Base-by-base conservation (phyloP, 2,797 vertebrate genomes). In the Oryzias dopingdopingensis region DNA sequence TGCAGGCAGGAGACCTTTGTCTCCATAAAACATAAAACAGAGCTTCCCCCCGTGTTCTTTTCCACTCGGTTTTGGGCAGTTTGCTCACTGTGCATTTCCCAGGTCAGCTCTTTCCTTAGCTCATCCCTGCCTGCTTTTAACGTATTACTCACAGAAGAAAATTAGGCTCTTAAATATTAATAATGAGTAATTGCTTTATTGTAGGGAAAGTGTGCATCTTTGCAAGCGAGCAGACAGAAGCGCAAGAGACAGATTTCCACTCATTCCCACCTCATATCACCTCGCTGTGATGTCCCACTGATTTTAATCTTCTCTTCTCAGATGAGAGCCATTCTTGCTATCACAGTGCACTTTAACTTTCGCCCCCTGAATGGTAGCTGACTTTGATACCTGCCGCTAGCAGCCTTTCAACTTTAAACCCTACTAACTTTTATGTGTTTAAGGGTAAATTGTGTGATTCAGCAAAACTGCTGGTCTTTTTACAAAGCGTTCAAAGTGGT, bases 221-320 rank as follows among this genome's bases (percentile, higher is more conserved):
- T 76, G 86, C 7, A 65, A 73, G 66, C 65, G 74, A 64, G 60
- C 55, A 60, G 48, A 65, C 17, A 46, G 42, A 65, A 40, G 55
- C 40, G 48, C 22, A 46, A 20, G 73, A 66, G 73, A 48, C 57
- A 77, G 62, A 75, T 75, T 82, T 80, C 78, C 78, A 83, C 77
- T 73, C 69, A 68, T 78, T 82, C 65, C 80, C 62, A 40, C 79
- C 79, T 90, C 81, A 87, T 91, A 91, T 91, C 84, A 73, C 84
- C 82, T 87, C 10, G 78, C 86, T 85, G 84, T 85, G 87, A 90
- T 86, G 87, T 91, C 91, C 91, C 87, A 92, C 91, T 92, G 92
- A 92, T 90, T 93, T 92, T 92, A 93, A 92, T 93, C 90, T 92
- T 90, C 82, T 88, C 83, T 82, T 85, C 86, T 90, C 91, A 89